These are phyloP conservation scores for Drosophila limbata DNA, from an alignment of 2,888 invertebrate genomes.

Conservation along the genomic window DNA sequence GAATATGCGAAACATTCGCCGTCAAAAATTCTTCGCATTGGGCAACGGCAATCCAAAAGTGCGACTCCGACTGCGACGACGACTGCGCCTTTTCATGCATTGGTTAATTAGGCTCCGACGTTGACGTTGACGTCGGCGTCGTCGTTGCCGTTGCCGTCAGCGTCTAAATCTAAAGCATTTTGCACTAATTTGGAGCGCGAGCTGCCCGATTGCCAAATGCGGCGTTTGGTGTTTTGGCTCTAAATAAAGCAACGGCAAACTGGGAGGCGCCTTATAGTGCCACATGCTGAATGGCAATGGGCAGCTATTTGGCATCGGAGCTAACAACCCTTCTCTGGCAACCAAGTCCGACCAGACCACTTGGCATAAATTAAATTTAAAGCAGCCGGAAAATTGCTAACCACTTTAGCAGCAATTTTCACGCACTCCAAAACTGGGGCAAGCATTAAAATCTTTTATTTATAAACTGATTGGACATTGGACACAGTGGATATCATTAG, in stretches of 20 bases:
- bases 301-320: slow-evolving; percentile 52
- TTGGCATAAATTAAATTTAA: slow-evolving; percentile 29
- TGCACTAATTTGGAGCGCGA: slow-evolving; percentile 63
- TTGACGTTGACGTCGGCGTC: slow-evolving; percentile 16
- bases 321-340: slow-evolving; percentile 56
- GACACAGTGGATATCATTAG: slow-evolving; percentile 22
- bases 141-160: neutral
- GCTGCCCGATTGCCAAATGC: slow-evolving; percentile 58
- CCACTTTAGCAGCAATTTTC: slow-evolving; percentile 52
- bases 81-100: slow-evolving; percentile 30
- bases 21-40: slow-evolving; percentile 61
- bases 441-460: slow-evolving; percentile 68
- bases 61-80: neutral
- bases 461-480: slow-evolving; percentile 48
- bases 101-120: slow-evolving; percentile 61
- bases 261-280: slow-evolving; percentile 39
- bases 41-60: slow-evolving; percentile 47
- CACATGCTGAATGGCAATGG: slow-evolving; percentile 43
- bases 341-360: slow-evolving; percentile 6
- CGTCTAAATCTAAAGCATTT: slow-evolving; percentile 52
- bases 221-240: slow-evolving; percentile 33
- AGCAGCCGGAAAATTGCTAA: slow-evolving; percentile 48
- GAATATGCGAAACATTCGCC: slow-evolving; percentile 49
- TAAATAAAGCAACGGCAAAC: slow-evolving; percentile 40
- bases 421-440: slow-evolving; percentile 58